phyloP scores from a whole-genome alignment of 2,113 vertebrate genomes.

The Coptodon bakossiorum region DNA sequence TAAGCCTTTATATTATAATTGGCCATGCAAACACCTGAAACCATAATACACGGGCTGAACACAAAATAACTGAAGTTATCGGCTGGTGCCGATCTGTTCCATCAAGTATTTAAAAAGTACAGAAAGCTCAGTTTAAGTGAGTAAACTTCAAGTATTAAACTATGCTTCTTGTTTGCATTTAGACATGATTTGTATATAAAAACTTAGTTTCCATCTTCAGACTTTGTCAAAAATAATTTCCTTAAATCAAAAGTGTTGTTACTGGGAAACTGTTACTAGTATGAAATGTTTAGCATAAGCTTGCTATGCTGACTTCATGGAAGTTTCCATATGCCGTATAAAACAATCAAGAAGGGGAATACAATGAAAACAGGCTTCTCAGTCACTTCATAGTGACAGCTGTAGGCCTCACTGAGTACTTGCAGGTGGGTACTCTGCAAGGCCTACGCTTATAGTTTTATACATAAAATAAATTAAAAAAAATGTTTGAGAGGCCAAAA shows the following conservation, averaged over 20 bases:
- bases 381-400: not conserved
- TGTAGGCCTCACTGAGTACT: not conserved
- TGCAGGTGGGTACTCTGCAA: not conserved
- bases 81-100: not conserved
- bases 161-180: not conserved
- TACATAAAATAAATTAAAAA: not conserved
- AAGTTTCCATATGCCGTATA: not conserved
- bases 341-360: not conserved
- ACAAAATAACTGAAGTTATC: not conserved
- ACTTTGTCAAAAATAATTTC: not conserved
- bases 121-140: not conserved
- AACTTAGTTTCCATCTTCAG: not conserved
- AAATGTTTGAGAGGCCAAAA: not conserved
- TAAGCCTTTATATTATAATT: not conserved
- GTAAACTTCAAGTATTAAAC: not conserved
- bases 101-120: not conserved
- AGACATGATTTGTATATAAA: not conserved
- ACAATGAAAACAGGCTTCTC: not conserved
- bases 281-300: not conserved
- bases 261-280: not conserved
- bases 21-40: not conserved
- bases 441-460: not conserved
- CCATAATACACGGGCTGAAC: not conserved
- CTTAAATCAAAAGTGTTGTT: not conserved
- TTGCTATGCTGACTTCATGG: not conserved